Percentiles rank a stretch among this genome's conserved stretches.
These are phyloP conservation scores for Polyommatus iphigenia DNA, from an alignment of 2,888 invertebrate species.

Conservation along the genomic window DNA sequence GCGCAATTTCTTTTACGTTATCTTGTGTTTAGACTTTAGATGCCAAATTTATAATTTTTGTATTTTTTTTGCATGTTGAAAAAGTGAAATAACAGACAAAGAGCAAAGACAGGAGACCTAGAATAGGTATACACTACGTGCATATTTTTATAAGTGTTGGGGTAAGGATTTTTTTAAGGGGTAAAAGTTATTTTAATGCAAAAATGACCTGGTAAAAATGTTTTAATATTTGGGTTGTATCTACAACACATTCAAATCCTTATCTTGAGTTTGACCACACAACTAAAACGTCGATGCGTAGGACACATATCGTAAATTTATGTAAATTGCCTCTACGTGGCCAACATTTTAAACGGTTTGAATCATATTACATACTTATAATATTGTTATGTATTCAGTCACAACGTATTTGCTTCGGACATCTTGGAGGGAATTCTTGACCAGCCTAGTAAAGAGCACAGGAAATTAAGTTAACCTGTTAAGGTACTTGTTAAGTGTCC, in stretches of 20 bases:
- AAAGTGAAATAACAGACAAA: too few species aligned
- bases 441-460: not conserved
- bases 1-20: constrained; percentile 30
- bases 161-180: too few species aligned
- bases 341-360: not conserved
- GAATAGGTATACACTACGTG: too few species aligned
- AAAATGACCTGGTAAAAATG: not conserved
- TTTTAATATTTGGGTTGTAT: too few species aligned
- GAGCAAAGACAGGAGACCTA: too few species aligned
- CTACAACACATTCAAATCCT: not conserved
- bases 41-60: not conserved
- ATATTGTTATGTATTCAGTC: not conserved
- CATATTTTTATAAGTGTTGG: too few species aligned
- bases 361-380: not conserved
- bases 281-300: not conserved
- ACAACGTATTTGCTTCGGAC: not conserved
- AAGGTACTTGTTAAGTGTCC: not conserved
- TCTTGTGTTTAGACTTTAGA: constrained; percentile 12
- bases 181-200: not conserved
- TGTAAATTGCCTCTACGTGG: constrained; percentile 8
- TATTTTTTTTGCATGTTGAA: not conserved
- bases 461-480: not conserved
- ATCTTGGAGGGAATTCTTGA: not conserved
- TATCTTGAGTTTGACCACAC: not conserved
- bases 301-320: not conserved